A percentile compares a stretch with the other conserved stretches of the same genome.
Conservation (phyloP, 2,113 vertebrate species). For the Cathartes aura region DNA sequence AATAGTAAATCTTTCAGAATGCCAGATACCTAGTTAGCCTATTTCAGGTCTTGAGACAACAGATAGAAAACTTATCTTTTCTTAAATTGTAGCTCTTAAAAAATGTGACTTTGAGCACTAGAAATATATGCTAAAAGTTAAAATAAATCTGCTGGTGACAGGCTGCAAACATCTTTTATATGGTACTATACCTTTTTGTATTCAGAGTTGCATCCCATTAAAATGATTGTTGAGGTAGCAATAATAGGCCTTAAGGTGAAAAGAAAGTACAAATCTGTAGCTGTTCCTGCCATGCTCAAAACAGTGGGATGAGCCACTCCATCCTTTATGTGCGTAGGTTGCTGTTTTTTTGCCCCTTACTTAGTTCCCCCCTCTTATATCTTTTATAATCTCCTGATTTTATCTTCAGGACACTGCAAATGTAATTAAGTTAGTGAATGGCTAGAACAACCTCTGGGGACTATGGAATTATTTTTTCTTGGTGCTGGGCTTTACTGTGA, state of each 20-base stretch:
- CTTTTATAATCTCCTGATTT: background rate
- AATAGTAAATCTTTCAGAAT: background rate
- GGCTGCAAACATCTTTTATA: background rate
- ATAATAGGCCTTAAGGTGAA: background rate
- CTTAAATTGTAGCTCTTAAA: background rate
- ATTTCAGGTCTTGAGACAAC: background rate
- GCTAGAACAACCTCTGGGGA: background rate
- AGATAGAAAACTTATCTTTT: background rate
- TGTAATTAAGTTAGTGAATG: background rate
- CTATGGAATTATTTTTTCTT: background rate
- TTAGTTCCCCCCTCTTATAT: background rate
- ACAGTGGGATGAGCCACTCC: background rate
- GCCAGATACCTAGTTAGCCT: background rate
- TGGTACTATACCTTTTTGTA: background rate
- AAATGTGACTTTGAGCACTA: background rate
- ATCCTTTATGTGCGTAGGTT: background rate
- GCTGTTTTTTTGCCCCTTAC: background rate
- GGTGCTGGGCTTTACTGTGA: background rate
- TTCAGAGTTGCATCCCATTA: background rate
- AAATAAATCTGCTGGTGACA: background rate
- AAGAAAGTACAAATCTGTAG: background rate
- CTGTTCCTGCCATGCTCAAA: background rate
- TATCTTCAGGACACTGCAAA: background rate
- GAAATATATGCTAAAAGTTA: background rate
- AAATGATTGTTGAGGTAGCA: background rate